Base-by-base conservation (phyloP, 30 jellyfish, hydroid and myxozoan genomes). In the Aurelia sp. region DNA sequence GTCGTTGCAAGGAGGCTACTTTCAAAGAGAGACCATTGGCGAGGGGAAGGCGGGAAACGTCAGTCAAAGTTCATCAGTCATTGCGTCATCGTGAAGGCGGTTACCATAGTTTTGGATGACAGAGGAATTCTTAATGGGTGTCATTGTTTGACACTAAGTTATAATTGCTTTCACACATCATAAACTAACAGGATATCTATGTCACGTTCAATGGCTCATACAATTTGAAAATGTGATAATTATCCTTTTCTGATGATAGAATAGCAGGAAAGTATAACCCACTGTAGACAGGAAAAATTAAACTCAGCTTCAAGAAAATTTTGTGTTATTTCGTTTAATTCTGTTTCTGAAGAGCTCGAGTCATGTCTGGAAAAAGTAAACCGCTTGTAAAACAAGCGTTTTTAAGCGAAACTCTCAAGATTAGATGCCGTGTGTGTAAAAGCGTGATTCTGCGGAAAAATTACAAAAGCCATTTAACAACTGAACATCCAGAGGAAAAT, bases 1-100 rank as follows among this genome's bases (percentile, higher is more conserved):
- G 69, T 4, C 69, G 0, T 59, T 59, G 35, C 35, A 59, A 59
- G 69, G 69, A 59, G 69, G 69, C 69, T 59, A 59, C 69, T 59
- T 5, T 59, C 69, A 59, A 13, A 59, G 35, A 7, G 69, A 59
- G 69, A 59, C 69, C 3, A 59, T 59, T 59, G 69, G 33, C 35
- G 15, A 59, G 69, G 15, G 69, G 69, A 59, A 59, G 1, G 69
- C 35, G 69, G 69, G 35, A 59, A 59, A 59, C 30, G 69, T 22
- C 30, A 59, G 69, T 22, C 30, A 59, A 27, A 27, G 1, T 1
- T 59, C 30, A 59, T 27, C 33, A 59, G 30, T 59, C 69, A 59
- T 59, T 59, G 69, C 69, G 69, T 59, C 69, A 59, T 10, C 16
- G 35, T 59, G 35, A 59, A 12, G 16, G 2, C 4, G 55, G 16